phyloP scores from a whole-genome alignment of 2,113 vertebrate species.

The Lucifuga dentata region DNA sequence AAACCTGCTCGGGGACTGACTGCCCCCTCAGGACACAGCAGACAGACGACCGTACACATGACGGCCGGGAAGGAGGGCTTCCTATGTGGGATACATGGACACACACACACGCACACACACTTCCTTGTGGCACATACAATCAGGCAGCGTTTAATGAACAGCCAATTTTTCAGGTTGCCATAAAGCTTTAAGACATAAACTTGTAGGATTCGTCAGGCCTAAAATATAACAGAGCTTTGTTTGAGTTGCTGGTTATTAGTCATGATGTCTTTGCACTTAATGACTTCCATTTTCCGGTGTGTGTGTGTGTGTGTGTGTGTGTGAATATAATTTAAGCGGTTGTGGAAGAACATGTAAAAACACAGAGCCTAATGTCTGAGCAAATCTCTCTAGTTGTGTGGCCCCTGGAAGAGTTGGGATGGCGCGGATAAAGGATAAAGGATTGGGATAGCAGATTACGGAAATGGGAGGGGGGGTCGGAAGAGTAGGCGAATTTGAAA shows the following conservation, averaged over 20 bases:
- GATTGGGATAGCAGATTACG: slow-evolving; percentile 51
- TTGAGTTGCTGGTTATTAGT: background rate
- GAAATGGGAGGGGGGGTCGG: slow-evolving; percentile 6
- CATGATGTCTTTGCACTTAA: background rate
- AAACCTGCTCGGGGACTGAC: slow-evolving; percentile 72
- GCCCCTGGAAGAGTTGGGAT: slow-evolving; percentile 43
- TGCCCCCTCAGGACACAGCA: slow-evolving; percentile 47
- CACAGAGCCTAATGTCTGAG: slow-evolving; percentile 16
- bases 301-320: background rate
- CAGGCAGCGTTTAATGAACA: slow-evolving; percentile 2
- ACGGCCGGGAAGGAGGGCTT: slow-evolving; percentile 47
- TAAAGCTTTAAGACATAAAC: background rate
- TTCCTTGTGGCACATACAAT: background rate
- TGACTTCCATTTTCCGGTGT: background rate
- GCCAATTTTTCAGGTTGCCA: background rate
- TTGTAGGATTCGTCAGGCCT: background rate
- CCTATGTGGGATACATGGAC: slow-evolving; percentile 40
- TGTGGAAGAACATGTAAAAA: slow-evolving; percentile 19
- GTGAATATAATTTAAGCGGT: background rate
- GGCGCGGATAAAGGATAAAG: slow-evolving; percentile 49
- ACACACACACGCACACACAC: slow-evolving; percentile 11
- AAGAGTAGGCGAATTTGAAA: slow-evolving; percentile 51
- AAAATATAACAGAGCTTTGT: background rate
- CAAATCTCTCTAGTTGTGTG: slow-evolving; percentile 56
- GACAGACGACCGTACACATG: slow-evolving; percentile 51